Conservation (phyloP, 1,140 invertebrate species). For the Delia radicum region DNA sequence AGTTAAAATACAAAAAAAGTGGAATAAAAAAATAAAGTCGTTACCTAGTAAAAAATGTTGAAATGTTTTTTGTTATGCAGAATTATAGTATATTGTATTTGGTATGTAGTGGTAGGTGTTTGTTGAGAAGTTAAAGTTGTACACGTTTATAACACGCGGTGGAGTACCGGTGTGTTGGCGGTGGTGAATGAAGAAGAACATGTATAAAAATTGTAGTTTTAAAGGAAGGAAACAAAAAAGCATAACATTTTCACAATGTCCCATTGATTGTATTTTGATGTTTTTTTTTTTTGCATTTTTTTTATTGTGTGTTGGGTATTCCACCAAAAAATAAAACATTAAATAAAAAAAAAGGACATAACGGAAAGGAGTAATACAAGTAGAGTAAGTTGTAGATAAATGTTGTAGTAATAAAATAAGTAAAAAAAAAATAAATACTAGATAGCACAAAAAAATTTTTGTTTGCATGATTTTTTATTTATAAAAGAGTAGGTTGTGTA, state of each 20-base stretch:
- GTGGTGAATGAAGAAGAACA: not conserved
- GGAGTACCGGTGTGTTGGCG: not conserved
- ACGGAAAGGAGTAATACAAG: not conserved
- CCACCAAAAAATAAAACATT: too few species aligned
- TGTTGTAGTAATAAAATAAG: too few species aligned
- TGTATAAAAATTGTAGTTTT: slow-evolving; percentile 8
- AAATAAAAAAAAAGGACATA: not conserved
- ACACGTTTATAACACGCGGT: not conserved
- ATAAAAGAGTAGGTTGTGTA: not conserved
- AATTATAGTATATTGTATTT: not conserved
- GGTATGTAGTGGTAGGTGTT: not conserved
- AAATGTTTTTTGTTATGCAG: not conserved
- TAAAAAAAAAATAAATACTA: too few species aligned
- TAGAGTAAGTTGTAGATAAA: too few species aligned
- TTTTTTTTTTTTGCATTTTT: not conserved
- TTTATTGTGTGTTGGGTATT: not conserved
- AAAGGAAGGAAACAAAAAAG: slow-evolving; percentile 10
- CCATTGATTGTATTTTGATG: not conserved
- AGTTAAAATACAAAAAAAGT: not conserved
- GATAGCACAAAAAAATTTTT: not conserved
- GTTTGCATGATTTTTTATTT: not conserved
- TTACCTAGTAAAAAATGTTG: slow-evolving; percentile 20
- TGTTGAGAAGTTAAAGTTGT: not conserved
- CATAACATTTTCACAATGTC: not conserved
- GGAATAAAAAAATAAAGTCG: not conserved